phyloP scores from a whole-genome alignment of 2,797 vertebrate species.

The Typhlichthys eigenmanni region DNA sequence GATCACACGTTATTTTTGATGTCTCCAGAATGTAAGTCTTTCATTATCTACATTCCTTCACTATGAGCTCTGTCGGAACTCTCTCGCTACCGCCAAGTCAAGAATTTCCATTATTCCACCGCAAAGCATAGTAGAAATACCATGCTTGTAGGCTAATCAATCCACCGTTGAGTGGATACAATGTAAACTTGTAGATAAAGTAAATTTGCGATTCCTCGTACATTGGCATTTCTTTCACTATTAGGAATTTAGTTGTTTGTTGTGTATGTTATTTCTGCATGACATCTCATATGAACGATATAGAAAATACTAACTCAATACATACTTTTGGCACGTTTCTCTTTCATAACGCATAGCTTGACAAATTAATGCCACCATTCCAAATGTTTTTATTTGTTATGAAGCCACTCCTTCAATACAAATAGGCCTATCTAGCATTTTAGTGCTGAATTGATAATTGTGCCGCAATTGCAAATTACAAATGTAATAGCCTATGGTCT shows the following conservation, averaged over 20 bases:
- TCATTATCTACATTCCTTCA: constrained; percentile 44
- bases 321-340: too few relatives aligned
- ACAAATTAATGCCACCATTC: neutral
- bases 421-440: too few relatives aligned
- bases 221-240: too few relatives aligned
- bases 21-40: constrained; percentile 62
- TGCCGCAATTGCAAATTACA: too few relatives aligned
- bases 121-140: neutral
- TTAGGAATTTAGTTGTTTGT: too few relatives aligned
- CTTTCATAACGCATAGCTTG: neutral
- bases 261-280: neutral
- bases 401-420: too few relatives aligned
- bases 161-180: too few relatives aligned
- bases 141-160: too few relatives aligned
- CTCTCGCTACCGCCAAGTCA: neutral
- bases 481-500: too few relatives aligned
- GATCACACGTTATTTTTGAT: constrained; percentile 44
- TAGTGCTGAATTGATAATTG: neutral
- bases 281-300: neutral
- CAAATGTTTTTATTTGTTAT: neutral
- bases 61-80: constrained; percentile 41
- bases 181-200: neutral
- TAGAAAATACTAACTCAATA: too few relatives aligned
- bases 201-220: too few relatives aligned
- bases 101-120: neutral